Percentiles rank a stretch among this genome's conserved stretches.
phyloP scores from a whole-genome alignment of 2,113 vertebrate genomes.

The Nyctibius bracteatus region DNA sequence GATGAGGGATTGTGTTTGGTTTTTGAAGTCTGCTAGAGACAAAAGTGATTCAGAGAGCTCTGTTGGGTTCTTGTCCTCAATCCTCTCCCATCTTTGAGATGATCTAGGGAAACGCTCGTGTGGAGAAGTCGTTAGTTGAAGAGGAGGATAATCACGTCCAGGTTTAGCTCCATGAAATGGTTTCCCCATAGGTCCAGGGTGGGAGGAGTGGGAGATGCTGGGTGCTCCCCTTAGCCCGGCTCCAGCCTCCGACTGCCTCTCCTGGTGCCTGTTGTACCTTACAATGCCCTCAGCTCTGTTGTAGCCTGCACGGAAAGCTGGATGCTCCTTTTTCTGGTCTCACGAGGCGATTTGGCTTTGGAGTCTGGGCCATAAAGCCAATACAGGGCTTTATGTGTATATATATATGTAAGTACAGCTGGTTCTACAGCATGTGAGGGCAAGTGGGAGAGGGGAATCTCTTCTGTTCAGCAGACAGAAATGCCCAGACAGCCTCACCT shows the following conservation, averaged over 20 bases:
- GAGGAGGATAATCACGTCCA: no score
- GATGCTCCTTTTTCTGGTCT: not conserved
- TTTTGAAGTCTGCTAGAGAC: not conserved
- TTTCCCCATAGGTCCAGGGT: not conserved
- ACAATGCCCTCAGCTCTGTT: not conserved
- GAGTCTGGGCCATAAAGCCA: not conserved
- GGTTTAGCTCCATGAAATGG: not conserved
- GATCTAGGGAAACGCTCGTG: not conserved
- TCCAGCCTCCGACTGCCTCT: rapidly evolving
- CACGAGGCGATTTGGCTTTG: not conserved
- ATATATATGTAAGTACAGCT: not conserved
- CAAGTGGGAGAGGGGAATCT: no score
- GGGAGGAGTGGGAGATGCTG: not conserved
- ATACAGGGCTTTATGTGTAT: no score
- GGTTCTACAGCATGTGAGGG: no score
- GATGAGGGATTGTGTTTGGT: rapidly evolving
- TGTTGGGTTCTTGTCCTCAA: rapidly evolving
- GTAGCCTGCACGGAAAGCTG: not conserved
- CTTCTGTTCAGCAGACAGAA: not conserved
- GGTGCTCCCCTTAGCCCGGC: not conserved
- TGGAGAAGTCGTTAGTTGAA: not conserved
- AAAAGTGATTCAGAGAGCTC: no score
- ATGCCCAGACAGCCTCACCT: not conserved
- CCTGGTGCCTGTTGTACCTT: not conserved
- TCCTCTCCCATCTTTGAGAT: not conserved